Percentiles rank a stretch among this genome's conserved stretches.
Evolutionary conservation across 1,140 invertebrate species (phyloP).

Genomic region (Platyscapa corneri): DNA sequence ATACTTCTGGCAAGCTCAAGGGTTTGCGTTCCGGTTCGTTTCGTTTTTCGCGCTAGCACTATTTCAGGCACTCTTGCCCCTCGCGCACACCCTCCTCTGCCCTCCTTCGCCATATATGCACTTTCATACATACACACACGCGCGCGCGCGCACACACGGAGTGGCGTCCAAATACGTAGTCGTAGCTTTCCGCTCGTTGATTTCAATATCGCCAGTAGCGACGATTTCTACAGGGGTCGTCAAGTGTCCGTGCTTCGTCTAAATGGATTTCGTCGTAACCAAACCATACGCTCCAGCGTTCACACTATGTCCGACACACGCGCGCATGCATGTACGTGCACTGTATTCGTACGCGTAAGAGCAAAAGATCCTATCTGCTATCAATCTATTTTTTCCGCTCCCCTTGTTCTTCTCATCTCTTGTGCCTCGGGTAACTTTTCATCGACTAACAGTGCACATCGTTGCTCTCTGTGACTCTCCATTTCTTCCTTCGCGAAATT

Average conservation of each 20-base stretch:
- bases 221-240: neutral
- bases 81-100: neutral
- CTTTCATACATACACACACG: no score
- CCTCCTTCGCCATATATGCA: no score
- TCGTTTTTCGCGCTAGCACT: conserved; percentile 24
- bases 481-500: conserved; percentile 24
- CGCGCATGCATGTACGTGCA: neutral
- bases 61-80: neutral
- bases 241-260: conserved; percentile 35
- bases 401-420: neutral
- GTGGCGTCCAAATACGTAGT: conserved; percentile 33
- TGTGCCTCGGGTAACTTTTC: conserved; percentile 1
- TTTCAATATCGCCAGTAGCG: conserved; percentile 59
- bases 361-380: neutral
- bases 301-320: neutral
- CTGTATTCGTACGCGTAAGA: no score
- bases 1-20: conserved; percentile 12
- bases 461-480: neutral
- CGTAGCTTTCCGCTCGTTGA: conserved; percentile 55
- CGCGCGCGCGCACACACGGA: neutral
- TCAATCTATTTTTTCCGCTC: conserved; percentile 6
- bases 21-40: conserved; percentile 19
- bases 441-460: conserved; percentile 10
- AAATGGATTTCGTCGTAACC: conserved; percentile 32
- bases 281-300: neutral